Percentiles rank a stretch among this genome's conserved stretches.
These are phyloP conservation scores for Stichodactyla mertensii DNA, from an alignment of 64 coral and sea anemone genomes.

Conservation along the genomic window DNA sequence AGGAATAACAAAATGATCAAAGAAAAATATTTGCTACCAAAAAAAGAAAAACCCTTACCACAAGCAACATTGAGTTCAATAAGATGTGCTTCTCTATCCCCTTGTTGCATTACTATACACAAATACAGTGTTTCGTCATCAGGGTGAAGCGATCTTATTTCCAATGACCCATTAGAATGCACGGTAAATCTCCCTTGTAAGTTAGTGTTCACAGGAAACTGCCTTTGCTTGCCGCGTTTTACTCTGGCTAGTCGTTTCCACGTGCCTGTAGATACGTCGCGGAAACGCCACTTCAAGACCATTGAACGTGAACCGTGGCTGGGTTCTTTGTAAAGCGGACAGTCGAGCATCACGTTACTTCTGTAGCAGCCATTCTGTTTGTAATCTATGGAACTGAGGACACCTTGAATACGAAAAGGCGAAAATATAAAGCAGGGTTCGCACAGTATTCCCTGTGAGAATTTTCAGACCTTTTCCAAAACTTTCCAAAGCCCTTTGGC, in stretches of 20 bases:
- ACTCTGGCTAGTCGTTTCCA: background rate
- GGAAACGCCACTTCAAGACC: background rate
- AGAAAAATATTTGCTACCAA: background rate
- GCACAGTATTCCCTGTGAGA: too few relatives aligned
- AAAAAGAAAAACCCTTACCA: conserved; percentile 9
- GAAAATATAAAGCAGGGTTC: too few relatives aligned
- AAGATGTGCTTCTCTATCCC: background rate
- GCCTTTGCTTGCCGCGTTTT: background rate
- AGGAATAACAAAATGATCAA: background rate
- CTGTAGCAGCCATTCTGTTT: background rate
- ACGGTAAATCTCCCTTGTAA: background rate
- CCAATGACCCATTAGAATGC: background rate
- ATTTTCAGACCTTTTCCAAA: too few relatives aligned
- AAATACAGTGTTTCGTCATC: conserved; percentile 4
- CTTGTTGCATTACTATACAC: background rate
- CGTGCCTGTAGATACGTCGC: background rate
- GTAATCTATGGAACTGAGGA: background rate
- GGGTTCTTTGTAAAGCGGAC: background rate
- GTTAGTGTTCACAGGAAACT: background rate
- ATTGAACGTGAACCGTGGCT: background rate
- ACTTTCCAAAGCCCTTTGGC: too few relatives aligned
- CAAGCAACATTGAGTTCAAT: conserved; percentile 17
- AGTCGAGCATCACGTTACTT: background rate
- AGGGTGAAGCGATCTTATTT: background rate
- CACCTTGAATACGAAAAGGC: background rate